Percentiles rank a stretch among this genome's conserved stretches.
Evolutionary conservation across 2,888 invertebrate genomes (phyloP).

Genomic region (Erynnis tages): DNA sequence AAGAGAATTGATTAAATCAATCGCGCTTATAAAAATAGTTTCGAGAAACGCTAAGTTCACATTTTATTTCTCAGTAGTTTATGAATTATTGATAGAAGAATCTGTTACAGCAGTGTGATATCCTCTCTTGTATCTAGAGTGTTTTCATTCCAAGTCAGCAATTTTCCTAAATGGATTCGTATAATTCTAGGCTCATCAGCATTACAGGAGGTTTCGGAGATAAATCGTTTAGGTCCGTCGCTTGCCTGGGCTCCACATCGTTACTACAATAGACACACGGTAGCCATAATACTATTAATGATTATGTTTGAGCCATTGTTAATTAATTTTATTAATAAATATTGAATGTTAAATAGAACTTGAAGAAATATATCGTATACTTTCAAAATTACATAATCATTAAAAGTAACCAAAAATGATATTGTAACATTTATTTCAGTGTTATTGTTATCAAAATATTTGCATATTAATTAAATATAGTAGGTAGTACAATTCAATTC

Average conservation of each 20-base stretch:
- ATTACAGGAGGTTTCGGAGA: constrained; percentile 7
- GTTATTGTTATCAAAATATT: too few species aligned
- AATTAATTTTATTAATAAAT: too few species aligned
- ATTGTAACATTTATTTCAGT: constrained; percentile 23
- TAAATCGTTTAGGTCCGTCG: constrained; percentile 20
- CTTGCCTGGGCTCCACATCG: constrained; percentile 10
- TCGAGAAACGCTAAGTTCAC: too few species aligned
- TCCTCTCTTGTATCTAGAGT: neutral
- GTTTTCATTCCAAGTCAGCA: neutral
- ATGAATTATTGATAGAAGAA: too few species aligned
- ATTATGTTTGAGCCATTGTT: constrained; percentile 8
- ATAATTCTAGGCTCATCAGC: constrained; percentile 7
- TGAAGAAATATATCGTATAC: too few species aligned
- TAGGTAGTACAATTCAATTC: too few species aligned
- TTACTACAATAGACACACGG: constrained; percentile 18
- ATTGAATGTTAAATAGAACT: too few species aligned
- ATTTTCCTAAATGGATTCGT: constrained; percentile 8
- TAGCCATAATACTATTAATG: constrained; percentile 18
- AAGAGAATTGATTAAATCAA: too few species aligned
- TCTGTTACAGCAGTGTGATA: too few species aligned
- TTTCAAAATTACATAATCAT: constrained; percentile 19
- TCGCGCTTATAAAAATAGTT: too few species aligned
- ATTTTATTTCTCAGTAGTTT: too few species aligned
- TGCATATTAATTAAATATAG: too few species aligned
- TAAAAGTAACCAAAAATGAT: constrained; percentile 20